A percentile compares a stretch with the other conserved stretches of the same genome.
phyloP scores from a whole-genome alignment of 2,888 invertebrate genomes.

The Myathropa florea region DNA sequence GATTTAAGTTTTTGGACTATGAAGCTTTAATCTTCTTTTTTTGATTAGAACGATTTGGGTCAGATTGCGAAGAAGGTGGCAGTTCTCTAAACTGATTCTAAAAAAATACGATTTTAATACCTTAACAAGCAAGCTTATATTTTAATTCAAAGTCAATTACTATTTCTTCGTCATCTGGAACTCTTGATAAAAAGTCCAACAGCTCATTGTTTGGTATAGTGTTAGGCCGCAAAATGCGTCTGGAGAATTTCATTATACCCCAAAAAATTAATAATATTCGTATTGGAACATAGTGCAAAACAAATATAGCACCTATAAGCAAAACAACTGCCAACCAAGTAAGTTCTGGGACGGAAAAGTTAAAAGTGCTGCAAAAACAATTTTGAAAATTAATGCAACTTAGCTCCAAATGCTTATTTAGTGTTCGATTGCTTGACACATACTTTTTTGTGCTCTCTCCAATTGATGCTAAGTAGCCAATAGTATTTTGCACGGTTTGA shows the following conservation, averaged over 20 bases:
- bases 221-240: constrained; percentile 95
- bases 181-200: constrained; percentile 94
- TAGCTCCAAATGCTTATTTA: constrained; percentile 13
- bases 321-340: constrained; percentile 94
- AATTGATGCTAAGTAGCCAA: constrained; percentile 96
- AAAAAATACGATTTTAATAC: constrained; percentile 61
- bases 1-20: constrained; percentile 78
- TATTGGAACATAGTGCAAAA: constrained; percentile 94
- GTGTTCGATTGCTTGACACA: constrained; percentile 73
- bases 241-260: constrained; percentile 98
- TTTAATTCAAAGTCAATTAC: constrained; percentile 82
- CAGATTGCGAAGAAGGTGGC: constrained; percentile 76
- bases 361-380: constrained; percentile 89
- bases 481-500: constrained; percentile 96
- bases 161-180: constrained; percentile 96
- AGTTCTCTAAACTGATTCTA: constrained; percentile 79
- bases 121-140: background rate
- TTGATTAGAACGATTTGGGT: constrained; percentile 77
- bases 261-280: constrained; percentile 94
- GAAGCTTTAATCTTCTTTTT: constrained; percentile 79
- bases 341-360: constrained; percentile 98
- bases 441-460: constrained; percentile 97
- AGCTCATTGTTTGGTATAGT: constrained; percentile 98
- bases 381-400: constrained; percentile 20
- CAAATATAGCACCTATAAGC: constrained; percentile 86